Base-by-base conservation (phyloP, 2,113 vertebrate genomes). In the Bungarus multicinctus region DNA sequence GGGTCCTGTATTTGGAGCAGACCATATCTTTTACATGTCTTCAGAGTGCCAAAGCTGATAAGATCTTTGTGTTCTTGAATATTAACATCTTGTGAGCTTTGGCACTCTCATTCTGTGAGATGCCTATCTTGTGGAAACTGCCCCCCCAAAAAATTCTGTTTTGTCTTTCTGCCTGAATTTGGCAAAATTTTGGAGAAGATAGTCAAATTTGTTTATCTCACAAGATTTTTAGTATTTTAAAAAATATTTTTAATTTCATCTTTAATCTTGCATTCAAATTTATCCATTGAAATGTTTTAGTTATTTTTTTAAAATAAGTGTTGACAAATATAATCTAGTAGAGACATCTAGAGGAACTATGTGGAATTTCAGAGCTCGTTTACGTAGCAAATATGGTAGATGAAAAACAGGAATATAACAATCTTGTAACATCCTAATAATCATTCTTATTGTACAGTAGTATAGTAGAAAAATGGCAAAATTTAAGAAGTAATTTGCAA, bases 281-380 rank as follows among this genome's bases (percentile, higher is more conserved):
- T 55, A 25, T 45, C 1, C 69, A 45, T 5, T 43, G 45, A 30
- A 74, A n/a, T n/a, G 30, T 64, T 91, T 81, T 22, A 54, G n/a
- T 25, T 57, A 27, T 8, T 55, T 55, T 85, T 85, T 81, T 0
- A 39, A 39, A 52, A 87, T n/a, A 88, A 50, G 23, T 20, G 8
- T n/a, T 34, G 30, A 34, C 5, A 90, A 90, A 87, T 93, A 34
- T 90, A 86, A 85, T 58, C 55, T 57, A 87, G 94, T 96, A 95
- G 94, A 94, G 96, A 95, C 97, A 95, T 64, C 97, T 97, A 97
- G 96, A 94, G 97, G 97, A 94, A 91, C n/a, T 0, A n/a, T 4
- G 87, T 43, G 94, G 88, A 60, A 58, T 52, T 96, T 94, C 96
- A 96, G 94, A 43, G 14, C 52, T 43, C 30, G 5, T 54, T 55